phyloP scores from a whole-genome alignment of 2,797 vertebrate genomes.

The Scolopax rusticola region DNA sequence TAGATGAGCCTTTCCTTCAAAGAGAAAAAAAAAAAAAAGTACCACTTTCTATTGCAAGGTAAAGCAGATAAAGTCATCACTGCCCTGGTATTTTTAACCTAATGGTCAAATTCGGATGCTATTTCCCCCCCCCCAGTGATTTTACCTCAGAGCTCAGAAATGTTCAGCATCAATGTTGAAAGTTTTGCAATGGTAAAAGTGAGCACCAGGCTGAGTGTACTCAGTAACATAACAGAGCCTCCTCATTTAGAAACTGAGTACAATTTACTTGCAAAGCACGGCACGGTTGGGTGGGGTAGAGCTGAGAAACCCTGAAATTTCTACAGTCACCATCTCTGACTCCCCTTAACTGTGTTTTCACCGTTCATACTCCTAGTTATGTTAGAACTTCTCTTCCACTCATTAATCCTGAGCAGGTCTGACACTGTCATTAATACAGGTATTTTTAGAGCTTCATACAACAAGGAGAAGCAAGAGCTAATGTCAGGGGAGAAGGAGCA shows the following conservation, averaged over 20 bases:
- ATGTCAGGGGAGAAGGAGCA: neutral
- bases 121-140: neutral
- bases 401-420: neutral
- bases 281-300: neutral
- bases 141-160: neutral
- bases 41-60: neutral
- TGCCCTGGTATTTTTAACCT: neutral
- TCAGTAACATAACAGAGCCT: neutral
- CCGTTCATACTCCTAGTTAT: neutral
- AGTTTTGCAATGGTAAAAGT: neutral
- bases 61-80: neutral
- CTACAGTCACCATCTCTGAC: neutral
- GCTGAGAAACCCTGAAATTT: neutral
- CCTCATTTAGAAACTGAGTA: neutral
- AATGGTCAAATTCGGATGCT: neutral
- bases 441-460: neutral
- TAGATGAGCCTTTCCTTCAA: neutral
- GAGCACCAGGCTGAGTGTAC: fast-evolving
- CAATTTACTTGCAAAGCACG: neutral
- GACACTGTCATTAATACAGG: neutral
- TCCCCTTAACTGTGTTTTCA: neutral
- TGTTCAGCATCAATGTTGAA: neutral
- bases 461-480: neutral
- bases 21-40: fast-evolving
- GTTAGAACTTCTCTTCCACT: neutral